Percentiles rank a stretch among this genome's conserved stretches.
phyloP scores from a whole-genome alignment of 2,113 vertebrate species.

The Pituophis catenifer region DNA sequence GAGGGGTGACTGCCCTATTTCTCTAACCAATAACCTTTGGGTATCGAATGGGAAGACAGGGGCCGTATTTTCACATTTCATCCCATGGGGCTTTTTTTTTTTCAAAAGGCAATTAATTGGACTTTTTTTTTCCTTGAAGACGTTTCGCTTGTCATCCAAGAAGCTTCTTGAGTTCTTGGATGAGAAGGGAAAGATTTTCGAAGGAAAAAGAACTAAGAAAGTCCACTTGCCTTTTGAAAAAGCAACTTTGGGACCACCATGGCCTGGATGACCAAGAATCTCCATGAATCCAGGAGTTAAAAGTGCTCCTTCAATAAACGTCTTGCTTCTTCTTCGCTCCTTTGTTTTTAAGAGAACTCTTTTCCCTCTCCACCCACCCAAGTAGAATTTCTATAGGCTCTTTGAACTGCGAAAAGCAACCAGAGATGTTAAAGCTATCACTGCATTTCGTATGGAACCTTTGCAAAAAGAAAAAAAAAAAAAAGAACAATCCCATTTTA shows the following conservation, averaged over 20 bases:
- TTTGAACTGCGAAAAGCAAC: constrained; percentile 18
- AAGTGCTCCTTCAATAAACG: neutral
- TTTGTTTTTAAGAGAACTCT: neutral
- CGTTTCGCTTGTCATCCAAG: neutral
- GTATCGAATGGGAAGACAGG: neutral
- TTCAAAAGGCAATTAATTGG: neutral
- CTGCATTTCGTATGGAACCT: neutral
- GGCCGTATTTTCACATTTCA: neutral
- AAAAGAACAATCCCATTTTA: constrained; percentile 36
- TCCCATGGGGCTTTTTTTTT: too few relatives aligned
- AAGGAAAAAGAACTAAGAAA: neutral
- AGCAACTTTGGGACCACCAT: too few relatives aligned
- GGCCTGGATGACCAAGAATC: neutral
- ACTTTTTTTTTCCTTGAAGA: neutral
- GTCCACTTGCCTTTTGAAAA: neutral
- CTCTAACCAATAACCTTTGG: neutral
- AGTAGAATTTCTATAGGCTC: constrained; percentile 13
- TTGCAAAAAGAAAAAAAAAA: neutral
- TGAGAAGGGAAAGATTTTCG: neutral
- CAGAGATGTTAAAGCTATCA: constrained; percentile 6
- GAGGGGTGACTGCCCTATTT: neutral
- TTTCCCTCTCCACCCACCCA: neutral
- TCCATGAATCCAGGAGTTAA: neutral
- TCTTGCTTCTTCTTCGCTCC: neutral
- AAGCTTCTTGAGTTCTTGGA: neutral